Conservation (phyloP, 2,113 vertebrate species). For the Penelope pileata region DNA sequence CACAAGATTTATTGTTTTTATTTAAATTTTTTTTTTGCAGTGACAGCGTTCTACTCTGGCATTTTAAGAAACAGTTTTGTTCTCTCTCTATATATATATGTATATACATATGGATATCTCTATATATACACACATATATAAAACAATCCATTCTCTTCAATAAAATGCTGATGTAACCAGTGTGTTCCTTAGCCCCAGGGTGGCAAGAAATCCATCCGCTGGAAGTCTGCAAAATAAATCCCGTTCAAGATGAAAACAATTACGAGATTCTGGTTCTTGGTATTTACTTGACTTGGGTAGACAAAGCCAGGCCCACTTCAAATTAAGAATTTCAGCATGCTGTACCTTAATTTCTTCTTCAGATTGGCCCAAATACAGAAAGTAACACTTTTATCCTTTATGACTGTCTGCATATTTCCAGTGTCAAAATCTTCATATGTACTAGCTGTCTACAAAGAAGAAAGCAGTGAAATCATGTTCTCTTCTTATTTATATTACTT, state of each 20-base stretch:
- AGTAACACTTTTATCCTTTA: slow-evolving; percentile 79
- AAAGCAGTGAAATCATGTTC: neutral
- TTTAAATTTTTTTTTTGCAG: neutral
- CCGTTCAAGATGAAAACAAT: neutral
- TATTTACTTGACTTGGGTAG: neutral
- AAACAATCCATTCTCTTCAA: neutral
- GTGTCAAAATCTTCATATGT: slow-evolving; percentile 82
- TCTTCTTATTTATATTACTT: neutral
- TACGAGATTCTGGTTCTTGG: neutral
- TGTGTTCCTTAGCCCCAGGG: neutral
- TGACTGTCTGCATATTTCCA: slow-evolving; percentile 88
- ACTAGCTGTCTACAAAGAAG: slow-evolving; percentile 77
- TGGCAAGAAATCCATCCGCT: neutral
- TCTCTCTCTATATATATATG: neutral
- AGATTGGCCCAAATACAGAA: slow-evolving; percentile 94
- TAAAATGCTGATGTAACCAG: neutral
- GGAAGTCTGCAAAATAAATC: neutral
- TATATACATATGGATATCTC: too few relatives aligned
- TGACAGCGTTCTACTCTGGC: neutral
- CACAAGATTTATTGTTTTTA: neutral
- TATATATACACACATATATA: neutral
- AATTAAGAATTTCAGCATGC: neutral
- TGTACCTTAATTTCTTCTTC: slow-evolving; percentile 87
- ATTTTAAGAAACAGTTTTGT: neutral
- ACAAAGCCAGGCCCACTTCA: neutral